These are phyloP conservation scores for Alethe castanea DNA, from an alignment of 2,113 vertebrate species.

Conservation along the genomic window DNA sequence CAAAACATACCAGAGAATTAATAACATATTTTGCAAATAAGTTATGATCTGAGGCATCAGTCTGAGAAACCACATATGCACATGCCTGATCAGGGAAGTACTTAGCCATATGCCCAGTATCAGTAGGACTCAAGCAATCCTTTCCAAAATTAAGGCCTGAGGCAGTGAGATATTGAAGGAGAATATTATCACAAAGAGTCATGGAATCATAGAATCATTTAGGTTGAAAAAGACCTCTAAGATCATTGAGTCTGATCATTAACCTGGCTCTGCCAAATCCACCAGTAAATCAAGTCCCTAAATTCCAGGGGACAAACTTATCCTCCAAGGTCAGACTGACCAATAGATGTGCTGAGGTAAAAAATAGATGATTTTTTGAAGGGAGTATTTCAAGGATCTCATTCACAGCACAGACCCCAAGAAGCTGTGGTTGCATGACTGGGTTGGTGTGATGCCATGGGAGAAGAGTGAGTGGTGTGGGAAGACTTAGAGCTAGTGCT, in stretches of 20 bases:
- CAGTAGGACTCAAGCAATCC: background rate
- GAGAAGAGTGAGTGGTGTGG: background rate
- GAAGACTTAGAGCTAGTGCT: background rate
- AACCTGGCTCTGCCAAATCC: background rate
- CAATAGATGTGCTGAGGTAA: background rate
- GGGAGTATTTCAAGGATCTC: background rate
- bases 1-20: background rate
- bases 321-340: background rate
- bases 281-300: background rate
- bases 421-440: accelerated
- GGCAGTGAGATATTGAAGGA: background rate
- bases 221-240: background rate
- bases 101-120: background rate
- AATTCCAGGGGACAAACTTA: background rate
- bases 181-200: background rate
- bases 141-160: background rate
- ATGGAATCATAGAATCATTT: background rate
- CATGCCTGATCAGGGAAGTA: background rate
- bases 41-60: background rate
- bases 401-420: background rate
- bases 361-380: background rate
- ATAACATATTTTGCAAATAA: conserved; percentile 27
- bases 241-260: background rate
- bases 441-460: background rate
- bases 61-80: background rate